These are phyloP conservation scores for Megatriorchis doriae DNA, from an alignment of 2,113 vertebrate genomes.

Conservation along the genomic window DNA sequence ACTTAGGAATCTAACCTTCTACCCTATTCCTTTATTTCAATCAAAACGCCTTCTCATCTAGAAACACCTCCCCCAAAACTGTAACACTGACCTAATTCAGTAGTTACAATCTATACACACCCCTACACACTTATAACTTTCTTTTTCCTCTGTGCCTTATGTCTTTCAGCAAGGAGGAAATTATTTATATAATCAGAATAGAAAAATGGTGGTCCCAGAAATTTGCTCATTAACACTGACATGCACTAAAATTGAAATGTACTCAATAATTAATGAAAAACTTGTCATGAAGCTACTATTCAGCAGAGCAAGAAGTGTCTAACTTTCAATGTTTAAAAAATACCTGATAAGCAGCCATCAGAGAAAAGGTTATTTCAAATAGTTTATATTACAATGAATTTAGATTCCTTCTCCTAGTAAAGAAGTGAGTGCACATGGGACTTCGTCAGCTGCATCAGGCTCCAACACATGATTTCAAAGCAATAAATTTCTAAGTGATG, in stretches of 20 bases:
- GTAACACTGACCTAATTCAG: constrained; percentile 58
- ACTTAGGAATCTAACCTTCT: neutral
- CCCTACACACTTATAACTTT: neutral
- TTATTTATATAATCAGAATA: neutral
- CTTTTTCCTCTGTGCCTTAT: neutral
- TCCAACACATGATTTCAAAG: neutral
- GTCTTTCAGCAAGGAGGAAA: neutral
- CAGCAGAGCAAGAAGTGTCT: neutral
- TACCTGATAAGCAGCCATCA: neutral
- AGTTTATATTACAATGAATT: neutral
- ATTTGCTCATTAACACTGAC: neutral
- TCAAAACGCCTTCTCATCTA: neutral
- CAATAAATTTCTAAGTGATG: neutral
- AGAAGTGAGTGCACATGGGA: neutral
- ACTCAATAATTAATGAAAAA: neutral
- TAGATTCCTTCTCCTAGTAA: neutral
- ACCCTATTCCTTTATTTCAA: neutral
- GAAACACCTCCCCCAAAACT: constrained; percentile 22
- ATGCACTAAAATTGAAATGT: neutral
- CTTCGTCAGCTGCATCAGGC: neutral
- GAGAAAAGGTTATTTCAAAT: neutral
- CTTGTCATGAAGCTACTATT: neutral
- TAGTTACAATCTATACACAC: neutral
- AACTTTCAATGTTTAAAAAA: neutral
- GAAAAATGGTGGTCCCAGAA: neutral